Conservation (phyloP, 2,888 invertebrate species). For the Tetramorium bicarinatum region DNA sequence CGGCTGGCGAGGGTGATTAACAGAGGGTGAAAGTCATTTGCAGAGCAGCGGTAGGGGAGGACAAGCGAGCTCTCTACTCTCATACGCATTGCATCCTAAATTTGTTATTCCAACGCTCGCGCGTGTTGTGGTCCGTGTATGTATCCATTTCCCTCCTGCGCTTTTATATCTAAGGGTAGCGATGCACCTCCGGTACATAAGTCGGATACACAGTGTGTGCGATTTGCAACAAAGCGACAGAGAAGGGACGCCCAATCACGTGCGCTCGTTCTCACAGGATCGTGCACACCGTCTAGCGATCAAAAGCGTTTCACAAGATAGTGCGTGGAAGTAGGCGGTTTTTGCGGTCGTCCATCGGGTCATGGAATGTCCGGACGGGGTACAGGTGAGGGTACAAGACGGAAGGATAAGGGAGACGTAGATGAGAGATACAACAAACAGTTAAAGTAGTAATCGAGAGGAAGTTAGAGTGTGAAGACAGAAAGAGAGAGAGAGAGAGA, state of each 20-base stretch:
- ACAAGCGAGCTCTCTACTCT: constrained; percentile 76
- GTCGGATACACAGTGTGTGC: constrained; percentile 71
- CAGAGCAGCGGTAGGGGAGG: constrained; percentile 69
- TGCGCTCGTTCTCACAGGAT: constrained; percentile 81
- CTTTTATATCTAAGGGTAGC: constrained; percentile 54
- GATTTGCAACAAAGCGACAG: constrained; percentile 84
- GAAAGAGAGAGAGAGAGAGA: constrained; percentile 40
- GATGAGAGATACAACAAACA: constrained; percentile 33
- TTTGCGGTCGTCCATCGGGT: constrained; percentile 50
- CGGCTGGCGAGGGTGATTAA: not conserved
- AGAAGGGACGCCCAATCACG: constrained; percentile 86
- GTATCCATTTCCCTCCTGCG: constrained; percentile 63
- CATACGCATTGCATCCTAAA: constrained; percentile 68
- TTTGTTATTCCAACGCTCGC: constrained; percentile 66
- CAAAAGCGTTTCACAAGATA: constrained; percentile 75
- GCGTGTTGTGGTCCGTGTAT: constrained; percentile 36
- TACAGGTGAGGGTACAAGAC: not conserved
- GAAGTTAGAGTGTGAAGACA: constrained; percentile 45
- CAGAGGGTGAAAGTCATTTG: constrained; percentile 60
- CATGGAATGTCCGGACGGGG: not conserved
- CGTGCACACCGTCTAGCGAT: constrained; percentile 84
- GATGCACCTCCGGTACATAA: constrained; percentile 60
- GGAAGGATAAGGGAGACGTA: not conserved
- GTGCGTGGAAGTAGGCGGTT: constrained; percentile 66
- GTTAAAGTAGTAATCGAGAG: constrained; percentile 46